A percentile compares a stretch with the other conserved stretches of the same genome.
Evolutionary conservation across 2,113 vertebrate genomes (phyloP).

Genomic region (human (Homo sapiens)): GRCh38 chr6:45584501-45585000

Average conservation of each 20-base stretch:
- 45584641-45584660: not conserved
- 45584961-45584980: not conserved
- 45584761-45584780: not conserved
- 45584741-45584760: not conserved
- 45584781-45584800: not conserved
- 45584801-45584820: not conserved
- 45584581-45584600: not conserved
- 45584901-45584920: not conserved
- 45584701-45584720: not conserved
- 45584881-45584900: not conserved
- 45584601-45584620: not conserved
- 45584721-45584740: not conserved
- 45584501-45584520: not conserved
- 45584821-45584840: not conserved
- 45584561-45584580: not conserved
- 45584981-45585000: not conserved
- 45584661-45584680: not conserved
- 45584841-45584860: not conserved
- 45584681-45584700: not conserved
- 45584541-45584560: not conserved
- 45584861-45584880: not conserved
- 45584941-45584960: not conserved
- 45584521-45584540: not conserved
- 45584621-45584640: not conserved
- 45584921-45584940: not conserved